Conservation (phyloP, 2,888 invertebrate species). For the Polia nebulosa region DNA sequence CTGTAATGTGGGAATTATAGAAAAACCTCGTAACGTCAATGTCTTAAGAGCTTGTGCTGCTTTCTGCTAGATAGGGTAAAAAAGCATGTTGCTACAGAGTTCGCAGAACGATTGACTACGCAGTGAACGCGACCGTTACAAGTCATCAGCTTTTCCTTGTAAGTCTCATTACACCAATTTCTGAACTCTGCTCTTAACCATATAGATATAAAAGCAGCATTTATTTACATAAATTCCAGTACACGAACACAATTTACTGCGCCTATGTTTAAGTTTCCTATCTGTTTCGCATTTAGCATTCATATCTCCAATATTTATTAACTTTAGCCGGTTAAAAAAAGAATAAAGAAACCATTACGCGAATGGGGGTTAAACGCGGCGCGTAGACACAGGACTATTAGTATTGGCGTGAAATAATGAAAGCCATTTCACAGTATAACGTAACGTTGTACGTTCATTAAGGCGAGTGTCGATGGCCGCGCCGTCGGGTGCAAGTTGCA, state of each 20-base stretch:
- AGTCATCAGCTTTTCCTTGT: slow-evolving; percentile 17
- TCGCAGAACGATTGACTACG: slow-evolving; percentile 20
- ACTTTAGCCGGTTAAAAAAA: slow-evolving; percentile 41
- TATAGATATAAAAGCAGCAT: slow-evolving; percentile 8
- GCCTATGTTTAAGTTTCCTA: slow-evolving; percentile 41
- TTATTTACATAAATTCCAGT: slow-evolving; percentile 14
- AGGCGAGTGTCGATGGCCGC: slow-evolving; percentile 85
- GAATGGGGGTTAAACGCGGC: slow-evolving; percentile 70
- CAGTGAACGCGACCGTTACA: slow-evolving; percentile 17
- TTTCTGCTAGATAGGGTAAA: slow-evolving; percentile 19
- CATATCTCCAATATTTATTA: slow-evolving; percentile 52
- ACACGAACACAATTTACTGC: slow-evolving; percentile 14
- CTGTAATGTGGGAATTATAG: slow-evolving; percentile 34
- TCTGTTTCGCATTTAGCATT: slow-evolving; percentile 46
- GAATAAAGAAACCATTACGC: slow-evolving; percentile 64
- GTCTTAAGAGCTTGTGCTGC: background rate
- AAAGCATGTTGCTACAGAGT: background rate
- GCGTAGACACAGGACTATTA: slow-evolving; percentile 81
- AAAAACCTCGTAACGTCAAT: slow-evolving; percentile 11
- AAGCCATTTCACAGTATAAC: slow-evolving; percentile 85
- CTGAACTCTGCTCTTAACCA: slow-evolving; percentile 13
- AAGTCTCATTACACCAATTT: slow-evolving; percentile 19
- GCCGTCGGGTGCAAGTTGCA: slow-evolving; percentile 84
- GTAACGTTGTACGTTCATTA: slow-evolving; percentile 88
- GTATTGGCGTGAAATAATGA: slow-evolving; percentile 87